A percentile compares a stretch with the other conserved stretches of the same genome.
Conservation (phyloP, 2,797 vertebrate species). For the Chanos chanos region DNA sequence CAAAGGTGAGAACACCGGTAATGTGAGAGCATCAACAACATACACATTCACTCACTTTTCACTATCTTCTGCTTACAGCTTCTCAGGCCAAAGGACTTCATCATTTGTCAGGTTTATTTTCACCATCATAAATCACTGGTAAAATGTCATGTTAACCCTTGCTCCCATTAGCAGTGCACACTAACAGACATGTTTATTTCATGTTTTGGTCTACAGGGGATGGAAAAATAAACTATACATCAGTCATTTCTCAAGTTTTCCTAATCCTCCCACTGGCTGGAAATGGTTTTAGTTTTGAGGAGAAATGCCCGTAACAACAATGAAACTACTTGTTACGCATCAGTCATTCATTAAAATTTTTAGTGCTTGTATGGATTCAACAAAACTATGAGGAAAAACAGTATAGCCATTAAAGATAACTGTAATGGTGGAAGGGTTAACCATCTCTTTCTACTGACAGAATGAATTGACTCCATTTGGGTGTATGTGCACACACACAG, state of each 20-base stretch:
- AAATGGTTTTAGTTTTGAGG: too few species aligned
- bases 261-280: too few species aligned
- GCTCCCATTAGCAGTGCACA: not conserved
- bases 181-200: too few species aligned
- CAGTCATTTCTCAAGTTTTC: too few species aligned
- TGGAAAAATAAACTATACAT: too few species aligned
- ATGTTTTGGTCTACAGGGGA: too few species aligned
- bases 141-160: conserved; percentile 1
- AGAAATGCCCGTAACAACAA: too few species aligned
- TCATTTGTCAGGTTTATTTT: not conserved
- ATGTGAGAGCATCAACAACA: not conserved
- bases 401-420: too few species aligned
- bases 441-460: not conserved
- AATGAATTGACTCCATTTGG: not conserved
- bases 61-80: not conserved
- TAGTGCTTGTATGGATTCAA: not conserved
- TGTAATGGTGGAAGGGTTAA: conserved; percentile 26
- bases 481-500: conserved; percentile 13
- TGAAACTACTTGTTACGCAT: too few species aligned
- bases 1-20: too few species aligned
- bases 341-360: not conserved
- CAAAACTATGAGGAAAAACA: too few species aligned
- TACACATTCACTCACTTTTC: not conserved
- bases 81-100: not conserved
- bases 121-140: not conserved